Percentiles rank a stretch among this genome's conserved stretches.
phyloP scores from a whole-genome alignment of 2,113 vertebrate genomes.

The Pelecanus crispus region DNA sequence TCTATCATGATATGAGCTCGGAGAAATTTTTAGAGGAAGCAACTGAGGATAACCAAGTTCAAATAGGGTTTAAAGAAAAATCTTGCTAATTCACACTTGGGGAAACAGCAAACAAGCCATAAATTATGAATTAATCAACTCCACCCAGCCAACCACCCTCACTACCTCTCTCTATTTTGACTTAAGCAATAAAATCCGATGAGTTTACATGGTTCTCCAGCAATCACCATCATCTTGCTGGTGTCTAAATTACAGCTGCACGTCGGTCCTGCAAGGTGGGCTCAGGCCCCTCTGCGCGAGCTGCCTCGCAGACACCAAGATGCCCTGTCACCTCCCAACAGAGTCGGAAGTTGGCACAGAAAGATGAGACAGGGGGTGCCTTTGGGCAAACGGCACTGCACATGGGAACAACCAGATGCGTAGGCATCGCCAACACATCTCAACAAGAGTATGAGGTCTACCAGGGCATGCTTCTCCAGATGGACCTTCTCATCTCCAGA shows the following conservation, averaged over 20 bases:
- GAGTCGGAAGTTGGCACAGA: background rate
- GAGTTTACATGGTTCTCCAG: background rate
- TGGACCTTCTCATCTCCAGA: background rate
- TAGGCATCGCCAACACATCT: rapidly evolving
- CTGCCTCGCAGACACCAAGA: background rate
- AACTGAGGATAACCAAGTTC: slow-evolving; percentile 23
- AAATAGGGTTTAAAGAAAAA: background rate
- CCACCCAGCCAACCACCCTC: background rate
- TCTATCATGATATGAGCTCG: background rate
- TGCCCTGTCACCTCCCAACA: background rate
- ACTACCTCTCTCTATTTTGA: background rate
- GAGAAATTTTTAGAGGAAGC: slow-evolving; percentile 2
- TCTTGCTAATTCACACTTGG: background rate
- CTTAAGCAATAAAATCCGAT: background rate
- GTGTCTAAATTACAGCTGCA: background rate
- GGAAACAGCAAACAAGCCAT: background rate
- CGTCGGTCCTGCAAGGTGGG: background rate
- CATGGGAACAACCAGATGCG: background rate
- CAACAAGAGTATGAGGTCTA: background rate
- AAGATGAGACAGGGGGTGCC: background rate
- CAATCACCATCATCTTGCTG: background rate
- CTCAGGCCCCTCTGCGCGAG: background rate
- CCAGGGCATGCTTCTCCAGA: background rate
- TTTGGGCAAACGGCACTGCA: background rate
- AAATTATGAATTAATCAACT: background rate